Conservation (phyloP, 1,140 invertebrate genomes). For the Steinernema khuongi region DNA sequence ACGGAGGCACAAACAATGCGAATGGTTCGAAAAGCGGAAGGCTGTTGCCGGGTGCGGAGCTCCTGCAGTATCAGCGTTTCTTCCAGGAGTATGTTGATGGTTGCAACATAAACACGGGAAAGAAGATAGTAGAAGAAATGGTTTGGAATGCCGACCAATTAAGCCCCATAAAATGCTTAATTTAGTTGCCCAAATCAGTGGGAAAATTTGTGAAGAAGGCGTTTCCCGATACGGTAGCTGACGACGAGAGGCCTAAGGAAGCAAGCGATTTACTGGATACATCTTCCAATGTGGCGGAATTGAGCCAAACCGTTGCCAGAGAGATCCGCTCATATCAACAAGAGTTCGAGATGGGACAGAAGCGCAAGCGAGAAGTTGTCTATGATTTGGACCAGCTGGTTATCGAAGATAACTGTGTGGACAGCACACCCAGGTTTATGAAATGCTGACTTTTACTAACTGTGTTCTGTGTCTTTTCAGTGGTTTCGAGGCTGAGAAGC, state of each 20-base stretch:
- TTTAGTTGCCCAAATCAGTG: constrained; percentile 61
- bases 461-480: no score
- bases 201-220: constrained; percentile 71
- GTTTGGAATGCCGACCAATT: background rate
- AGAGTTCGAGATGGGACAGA: constrained; percentile 39
- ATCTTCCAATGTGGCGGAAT: background rate
- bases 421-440: no score
- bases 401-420: constrained; percentile 20
- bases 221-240: constrained; percentile 69
- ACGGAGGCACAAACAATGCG: constrained; percentile 23
- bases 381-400: constrained; percentile 70
- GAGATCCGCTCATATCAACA: constrained; percentile 25
- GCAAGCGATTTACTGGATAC: no score
- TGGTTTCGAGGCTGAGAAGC: constrained; percentile 62
- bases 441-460: no score
- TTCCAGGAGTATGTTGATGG: background rate
- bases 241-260: no score
- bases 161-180: background rate
- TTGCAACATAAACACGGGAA: no score
- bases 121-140: no score
- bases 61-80: background rate
- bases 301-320: constrained; percentile 7
- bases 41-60: no score
- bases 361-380: constrained; percentile 61
- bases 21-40: background rate